Base-by-base conservation (phyloP, 2,888 invertebrate species). In the Amiota minor region DNA sequence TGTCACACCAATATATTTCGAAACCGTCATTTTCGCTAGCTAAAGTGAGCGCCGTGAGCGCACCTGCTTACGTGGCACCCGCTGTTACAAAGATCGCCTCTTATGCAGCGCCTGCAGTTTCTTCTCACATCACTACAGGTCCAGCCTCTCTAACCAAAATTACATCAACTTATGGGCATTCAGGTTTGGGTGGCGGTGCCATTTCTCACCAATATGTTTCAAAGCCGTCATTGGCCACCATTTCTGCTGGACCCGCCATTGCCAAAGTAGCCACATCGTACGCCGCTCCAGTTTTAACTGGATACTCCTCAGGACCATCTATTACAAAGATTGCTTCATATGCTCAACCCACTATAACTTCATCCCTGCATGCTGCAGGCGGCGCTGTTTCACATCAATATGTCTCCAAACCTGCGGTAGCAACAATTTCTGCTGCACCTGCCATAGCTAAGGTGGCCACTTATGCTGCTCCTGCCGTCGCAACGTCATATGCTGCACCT, bases 301-400 rank as follows among this genome's bases (percentile, higher is more conserved):
- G 79, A n/a, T 72, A 81, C 78, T 75, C 76, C 10, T 68, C 72
- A 14, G 78, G 75, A 47, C 82, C 81, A 0, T 77, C 77, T 9
- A 74, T 81, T 6, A 71, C 80, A 0, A 86, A 87, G 46, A 23
- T 91, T 81, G 74, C 84, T 2, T 70, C 74, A 3, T 35, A 35
- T 35, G 35, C 35, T 35, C 35, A 35, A 35, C 35, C 74, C 9
- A 72, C 80, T 0, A 78, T 80, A 9, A 74, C 78, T 0, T 81
- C 84, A 70, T 73, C 78, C 35, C 35, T 35, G 0, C 35, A 35
- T 35, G 35, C 4, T 35, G 6, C 35, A 14, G 64, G 64, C 46
- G 65, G 77, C 3, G 78, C 77, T 6, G 69, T 82, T 20, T 77
- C 80, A 3, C 81, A 84, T 74, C 84, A 87, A n/a, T 85, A 87